Evolutionary conservation across 2,888 invertebrate species (phyloP).

Genomic region (Teleogryllus oceanicus): DNA sequence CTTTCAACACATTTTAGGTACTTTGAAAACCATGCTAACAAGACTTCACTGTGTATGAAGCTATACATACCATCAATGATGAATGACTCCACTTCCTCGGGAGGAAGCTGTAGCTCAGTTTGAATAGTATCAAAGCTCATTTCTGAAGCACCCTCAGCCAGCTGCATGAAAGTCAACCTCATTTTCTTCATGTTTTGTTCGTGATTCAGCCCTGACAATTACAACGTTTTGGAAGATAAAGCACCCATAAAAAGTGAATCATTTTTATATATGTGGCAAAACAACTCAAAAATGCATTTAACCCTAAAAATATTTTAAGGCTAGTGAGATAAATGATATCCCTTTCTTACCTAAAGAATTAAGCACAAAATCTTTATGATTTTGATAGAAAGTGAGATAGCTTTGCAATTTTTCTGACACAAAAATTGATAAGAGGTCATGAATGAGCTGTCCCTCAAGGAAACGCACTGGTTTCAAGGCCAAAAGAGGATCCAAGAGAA

Average conservation of each 20-base stretch:
- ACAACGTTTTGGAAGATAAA: constrained; percentile 35
- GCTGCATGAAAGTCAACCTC: constrained; percentile 95
- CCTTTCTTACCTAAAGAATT: constrained; percentile 46
- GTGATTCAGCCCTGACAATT: constrained; percentile 71
- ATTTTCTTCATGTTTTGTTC: constrained; percentile 95
- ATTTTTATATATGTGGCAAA: neutral
- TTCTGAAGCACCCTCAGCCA: constrained; percentile 91
- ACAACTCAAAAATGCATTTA: no score
- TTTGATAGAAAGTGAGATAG: constrained; percentile 87
- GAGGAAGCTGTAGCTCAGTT: constrained; percentile 79
- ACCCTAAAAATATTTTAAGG: no score
- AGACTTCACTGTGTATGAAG: no score
- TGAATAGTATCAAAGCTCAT: constrained; percentile 88
- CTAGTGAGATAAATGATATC: constrained; percentile 20
- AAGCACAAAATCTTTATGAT: constrained; percentile 86
- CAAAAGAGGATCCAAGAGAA: constrained; percentile 89
- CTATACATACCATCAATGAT: constrained; percentile 79
- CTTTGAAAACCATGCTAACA: no score
- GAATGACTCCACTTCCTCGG: constrained; percentile 90
- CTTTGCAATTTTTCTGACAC: constrained; percentile 91
- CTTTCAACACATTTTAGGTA: no score
- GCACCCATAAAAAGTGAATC: neutral
- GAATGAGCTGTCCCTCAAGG: constrained; percentile 90
- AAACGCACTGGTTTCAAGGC: constrained; percentile 91
- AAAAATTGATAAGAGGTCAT: constrained; percentile 90